Conservation (phyloP, 2,888 invertebrate species). For the Leptinotarsa rubiginosa region DNA sequence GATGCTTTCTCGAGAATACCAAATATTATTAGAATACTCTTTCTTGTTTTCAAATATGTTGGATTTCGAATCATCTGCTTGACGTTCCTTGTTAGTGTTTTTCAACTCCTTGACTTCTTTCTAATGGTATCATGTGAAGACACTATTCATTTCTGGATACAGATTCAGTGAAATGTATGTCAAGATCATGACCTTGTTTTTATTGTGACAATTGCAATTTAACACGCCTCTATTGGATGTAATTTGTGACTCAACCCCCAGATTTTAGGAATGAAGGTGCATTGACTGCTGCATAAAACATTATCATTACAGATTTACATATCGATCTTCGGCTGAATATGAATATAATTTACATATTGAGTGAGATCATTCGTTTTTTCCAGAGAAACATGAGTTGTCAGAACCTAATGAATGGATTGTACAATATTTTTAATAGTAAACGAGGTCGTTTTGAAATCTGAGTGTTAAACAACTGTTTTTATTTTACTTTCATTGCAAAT, state of each 20-base stretch:
- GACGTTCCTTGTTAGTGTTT: no score
- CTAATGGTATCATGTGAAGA: not conserved
- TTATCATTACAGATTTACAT: not conserved
- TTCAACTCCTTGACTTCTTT: not conserved
- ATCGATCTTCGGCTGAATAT: not conserved
- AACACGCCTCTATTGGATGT: not conserved
- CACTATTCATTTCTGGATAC: not conserved
- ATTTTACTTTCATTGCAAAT: not conserved
- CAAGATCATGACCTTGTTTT: slow-evolving; percentile 1
- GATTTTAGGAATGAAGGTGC: slow-evolving; percentile 9
- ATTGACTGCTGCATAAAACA: slow-evolving; percentile 16
- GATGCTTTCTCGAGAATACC: no score
- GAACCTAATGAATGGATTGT: not conserved
- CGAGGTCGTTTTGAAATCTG: not conserved
- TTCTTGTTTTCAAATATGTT: no score
- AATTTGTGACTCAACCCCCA: slow-evolving; percentile 18
- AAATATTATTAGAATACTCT: no score
- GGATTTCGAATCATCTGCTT: no score
- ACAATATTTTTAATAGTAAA: not conserved
- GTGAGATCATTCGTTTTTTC: not conserved
- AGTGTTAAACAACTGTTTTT: not conserved
- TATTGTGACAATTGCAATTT: not conserved
- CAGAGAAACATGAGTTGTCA: not conserved
- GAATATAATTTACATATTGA: slow-evolving; percentile 4
- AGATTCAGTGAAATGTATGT: not conserved